Evolutionary conservation across 2,797 vertebrate genomes (phyloP), one percentile per base, ranked within the genome.

Genomic region (Rhinatrema bivittatum): DNA sequence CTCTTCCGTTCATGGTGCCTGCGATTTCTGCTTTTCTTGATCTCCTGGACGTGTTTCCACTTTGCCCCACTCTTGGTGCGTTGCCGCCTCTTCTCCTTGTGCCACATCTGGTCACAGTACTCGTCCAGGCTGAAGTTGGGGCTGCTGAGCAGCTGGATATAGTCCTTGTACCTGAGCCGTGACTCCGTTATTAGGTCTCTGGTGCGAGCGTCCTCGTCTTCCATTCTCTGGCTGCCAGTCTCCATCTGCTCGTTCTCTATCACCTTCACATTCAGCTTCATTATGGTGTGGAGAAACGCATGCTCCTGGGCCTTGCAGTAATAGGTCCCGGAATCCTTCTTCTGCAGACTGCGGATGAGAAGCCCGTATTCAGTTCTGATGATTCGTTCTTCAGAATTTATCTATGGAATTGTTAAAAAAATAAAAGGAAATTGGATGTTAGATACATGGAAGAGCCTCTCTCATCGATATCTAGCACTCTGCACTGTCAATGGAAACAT

Each of bases 1-100:
- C 52, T 57, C 24, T 41, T 46, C 26, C 70, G 64, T 25, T 70
- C 61, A 28, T 87, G 86, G 62, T 97, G 92, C 35, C 94, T 80
- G 52, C 94, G 76, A 59, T 97, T 97, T 42, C 93, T 70, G 58
- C 77, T 97, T 70, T 98, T 98, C 68, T 92, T 94, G 62, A 93
- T 77, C 65, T 97, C 91, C 71, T 97, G 94, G 17, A 91, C 76
- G 29, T 97, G 92, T 67, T 99, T 99, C 96, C 96, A 98, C 52
- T 98, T 99, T 16, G 88, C 83, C 13, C 51, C 51, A 7, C 75
- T 76, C 74, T 88, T 72, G 78, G 69, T 79, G 51, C 84, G 60
- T 70, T 87, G 72, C 61, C 86, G 75, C 67, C 91, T 89, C 65
- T 81, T 84, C 40, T 97, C 90, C 35, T 76, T 62, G 46, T 91